Evolutionary conservation across 1,140 invertebrate species (phyloP).

Genomic region (Bombus sibiricus): DNA sequence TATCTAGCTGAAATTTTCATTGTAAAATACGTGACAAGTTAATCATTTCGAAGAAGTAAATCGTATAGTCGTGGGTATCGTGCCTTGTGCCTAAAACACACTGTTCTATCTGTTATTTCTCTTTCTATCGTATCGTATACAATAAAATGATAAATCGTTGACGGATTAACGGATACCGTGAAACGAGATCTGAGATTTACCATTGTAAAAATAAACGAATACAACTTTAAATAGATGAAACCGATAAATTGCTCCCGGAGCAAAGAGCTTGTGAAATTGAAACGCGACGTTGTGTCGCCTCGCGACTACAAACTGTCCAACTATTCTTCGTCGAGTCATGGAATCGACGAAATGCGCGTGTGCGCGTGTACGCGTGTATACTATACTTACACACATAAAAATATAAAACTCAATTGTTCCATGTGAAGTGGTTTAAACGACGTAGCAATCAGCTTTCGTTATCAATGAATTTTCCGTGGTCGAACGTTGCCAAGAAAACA

Average conservation of each 20-base stretch:
- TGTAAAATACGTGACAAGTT: background rate
- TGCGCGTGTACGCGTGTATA: background rate
- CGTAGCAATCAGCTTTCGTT: too few relatives aligned
- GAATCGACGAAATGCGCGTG: background rate
- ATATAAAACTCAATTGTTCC: too few relatives aligned
- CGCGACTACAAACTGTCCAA: background rate
- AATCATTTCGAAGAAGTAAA: background rate
- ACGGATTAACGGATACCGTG: too few relatives aligned
- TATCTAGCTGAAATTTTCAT: too few relatives aligned
- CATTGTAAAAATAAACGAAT: conserved; percentile 1
- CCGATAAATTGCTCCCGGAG: background rate
- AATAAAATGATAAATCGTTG: background rate
- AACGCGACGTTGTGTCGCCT: background rate
- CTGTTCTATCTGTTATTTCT: background rate
- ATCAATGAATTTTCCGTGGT: background rate
- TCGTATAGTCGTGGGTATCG: too few relatives aligned
- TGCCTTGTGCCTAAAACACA: too few relatives aligned
- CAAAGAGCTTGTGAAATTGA: conserved; percentile 33
- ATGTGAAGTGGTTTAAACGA: too few relatives aligned
- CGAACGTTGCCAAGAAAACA: too few relatives aligned
- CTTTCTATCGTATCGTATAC: background rate
- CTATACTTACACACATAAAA: too few relatives aligned
- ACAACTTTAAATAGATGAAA: too few relatives aligned
- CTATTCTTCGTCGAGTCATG: background rate
- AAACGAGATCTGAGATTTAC: background rate